These are phyloP conservation scores for Ceratitis capitata DNA, from an alignment of 1,140 invertebrate genomes.

Conservation along the genomic window DNA sequence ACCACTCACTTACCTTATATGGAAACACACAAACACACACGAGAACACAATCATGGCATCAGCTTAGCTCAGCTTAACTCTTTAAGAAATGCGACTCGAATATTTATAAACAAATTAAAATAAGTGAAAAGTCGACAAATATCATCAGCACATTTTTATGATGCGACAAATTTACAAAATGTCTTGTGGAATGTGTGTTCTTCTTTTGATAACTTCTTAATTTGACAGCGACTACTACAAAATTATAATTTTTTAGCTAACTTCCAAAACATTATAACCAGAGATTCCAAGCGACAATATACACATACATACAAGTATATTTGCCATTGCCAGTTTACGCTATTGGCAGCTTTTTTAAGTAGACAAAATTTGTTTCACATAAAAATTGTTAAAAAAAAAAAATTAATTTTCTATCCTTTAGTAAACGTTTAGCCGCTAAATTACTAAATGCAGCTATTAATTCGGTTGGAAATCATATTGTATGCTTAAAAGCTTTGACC, in stretches of 20 bases:
- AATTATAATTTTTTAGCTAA: neutral
- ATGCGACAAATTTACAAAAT: neutral
- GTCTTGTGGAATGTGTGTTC: neutral
- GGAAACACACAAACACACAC: neutral
- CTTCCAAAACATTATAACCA: neutral
- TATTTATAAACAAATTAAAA: constrained; percentile 2
- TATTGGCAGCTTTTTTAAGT: neutral
- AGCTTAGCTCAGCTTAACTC: no score
- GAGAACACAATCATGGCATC: constrained; percentile 22
- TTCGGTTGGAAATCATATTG: neutral
- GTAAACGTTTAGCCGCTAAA: neutral
- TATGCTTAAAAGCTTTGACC: neutral
- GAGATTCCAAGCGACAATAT: neutral
- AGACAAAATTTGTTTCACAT: neutral
- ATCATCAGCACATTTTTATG: neutral
- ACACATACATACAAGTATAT: no score
- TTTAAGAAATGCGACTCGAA: constrained; percentile 17
- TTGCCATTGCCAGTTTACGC: neutral
- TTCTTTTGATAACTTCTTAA: neutral
- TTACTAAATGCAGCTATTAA: neutral
- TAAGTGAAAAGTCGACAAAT: neutral
- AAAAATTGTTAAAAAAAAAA: neutral
- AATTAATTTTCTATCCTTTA: neutral
- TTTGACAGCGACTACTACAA: neutral
- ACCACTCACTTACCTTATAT: constrained; percentile 8